Conservation (phyloP, 2,113 vertebrate genomes). For the Tor tambroides region DNA sequence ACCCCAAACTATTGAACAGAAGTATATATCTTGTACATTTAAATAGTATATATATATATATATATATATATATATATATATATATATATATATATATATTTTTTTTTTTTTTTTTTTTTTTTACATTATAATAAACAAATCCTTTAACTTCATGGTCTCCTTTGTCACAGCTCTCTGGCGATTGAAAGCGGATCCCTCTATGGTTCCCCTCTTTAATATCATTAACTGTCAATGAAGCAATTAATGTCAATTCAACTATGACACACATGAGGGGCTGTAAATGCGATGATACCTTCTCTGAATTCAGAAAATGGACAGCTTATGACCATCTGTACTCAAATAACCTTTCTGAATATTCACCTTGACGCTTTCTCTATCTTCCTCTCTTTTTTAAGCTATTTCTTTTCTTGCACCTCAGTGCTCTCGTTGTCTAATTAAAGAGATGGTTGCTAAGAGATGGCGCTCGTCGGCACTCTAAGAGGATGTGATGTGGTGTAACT, state of each 20-base stretch:
- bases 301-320: not conserved
- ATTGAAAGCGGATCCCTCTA: not conserved
- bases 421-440: conserved; percentile 74
- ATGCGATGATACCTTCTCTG: not conserved
- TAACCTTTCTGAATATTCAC: not conserved
- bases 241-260: not conserved
- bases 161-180: not conserved
- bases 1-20: too few relatives aligned
- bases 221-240: not conserved
- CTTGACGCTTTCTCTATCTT: not conserved
- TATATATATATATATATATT: too few relatives aligned
- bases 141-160: not conserved
- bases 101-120: too few relatives aligned
- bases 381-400: conserved; percentile 4
- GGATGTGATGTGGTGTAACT: conserved; percentile 68
- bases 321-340: not conserved
- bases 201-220: not conserved
- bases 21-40: not conserved
- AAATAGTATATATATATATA: too few relatives aligned
- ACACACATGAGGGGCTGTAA: not conserved
- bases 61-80: too few relatives aligned
- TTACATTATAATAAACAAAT: not conserved
- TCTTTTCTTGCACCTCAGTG: conserved; percentile 58
- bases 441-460: conserved; percentile 79
- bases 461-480: conserved; percentile 58